Conservation (phyloP, 1,140 invertebrate species). For the Calycopis cecrops region DNA sequence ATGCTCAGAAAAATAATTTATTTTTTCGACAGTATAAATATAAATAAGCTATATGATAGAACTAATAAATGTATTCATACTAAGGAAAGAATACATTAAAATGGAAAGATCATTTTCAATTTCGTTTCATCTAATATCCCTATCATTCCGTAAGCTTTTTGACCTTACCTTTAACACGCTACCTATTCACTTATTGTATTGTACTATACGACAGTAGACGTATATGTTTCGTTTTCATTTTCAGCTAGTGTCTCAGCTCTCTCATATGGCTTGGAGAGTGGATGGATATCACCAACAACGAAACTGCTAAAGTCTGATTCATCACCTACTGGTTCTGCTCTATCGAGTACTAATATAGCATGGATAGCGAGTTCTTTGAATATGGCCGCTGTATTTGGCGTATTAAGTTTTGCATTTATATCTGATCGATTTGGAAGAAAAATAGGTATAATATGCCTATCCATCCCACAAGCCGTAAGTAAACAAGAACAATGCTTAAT, state of each 20-base stretch:
- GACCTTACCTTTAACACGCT: too few relatives aligned
- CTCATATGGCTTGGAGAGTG: slow-evolving; percentile 19
- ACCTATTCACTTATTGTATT: too few relatives aligned
- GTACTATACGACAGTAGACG: too few relatives aligned
- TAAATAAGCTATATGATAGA: too few relatives aligned
- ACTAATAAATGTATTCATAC: too few relatives aligned
- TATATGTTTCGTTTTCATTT: background rate
- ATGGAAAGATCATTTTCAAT: too few relatives aligned
- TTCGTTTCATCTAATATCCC: too few relatives aligned
- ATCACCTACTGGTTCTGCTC: slow-evolving; percentile 9
- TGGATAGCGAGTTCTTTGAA: slow-evolving; percentile 14
- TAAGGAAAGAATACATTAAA: too few relatives aligned
- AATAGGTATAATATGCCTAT: background rate
- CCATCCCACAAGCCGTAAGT: background rate
- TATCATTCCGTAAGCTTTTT: too few relatives aligned
- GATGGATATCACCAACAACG: slow-evolving; percentile 25
- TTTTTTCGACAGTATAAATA: too few relatives aligned
- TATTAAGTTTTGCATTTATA: background rate
- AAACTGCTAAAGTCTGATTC: slow-evolving; percentile 21
- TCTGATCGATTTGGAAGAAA: slow-evolving; percentile 6
- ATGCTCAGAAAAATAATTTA: too few relatives aligned
- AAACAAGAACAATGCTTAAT: too few relatives aligned
- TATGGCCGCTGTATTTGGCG: background rate
- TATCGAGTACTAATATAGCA: background rate
- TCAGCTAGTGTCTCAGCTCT: slow-evolving; percentile 17